Evolutionary conservation across 2,797 vertebrate species (phyloP).

Genomic region (Coranthus polyacanthus): DNA sequence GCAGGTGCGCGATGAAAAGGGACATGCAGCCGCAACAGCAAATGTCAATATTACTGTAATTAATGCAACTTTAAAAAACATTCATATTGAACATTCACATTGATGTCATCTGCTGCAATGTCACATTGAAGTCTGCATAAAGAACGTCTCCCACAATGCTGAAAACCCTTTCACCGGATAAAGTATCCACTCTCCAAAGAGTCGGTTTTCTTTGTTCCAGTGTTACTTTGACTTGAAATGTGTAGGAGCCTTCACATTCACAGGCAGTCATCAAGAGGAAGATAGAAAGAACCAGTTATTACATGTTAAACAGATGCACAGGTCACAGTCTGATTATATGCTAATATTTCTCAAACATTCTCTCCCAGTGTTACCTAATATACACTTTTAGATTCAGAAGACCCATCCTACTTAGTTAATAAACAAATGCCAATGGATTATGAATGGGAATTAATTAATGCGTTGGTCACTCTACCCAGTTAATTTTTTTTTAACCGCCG

Average conservation of each 20-base stretch:
- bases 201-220: too few relatives aligned
- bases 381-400: background rate
- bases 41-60: conserved; percentile 2
- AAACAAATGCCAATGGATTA: conserved; percentile 5
- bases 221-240: too few relatives aligned
- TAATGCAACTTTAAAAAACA: conserved; percentile 5
- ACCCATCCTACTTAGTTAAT: background rate
- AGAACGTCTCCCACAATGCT: background rate
- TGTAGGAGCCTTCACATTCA: background rate
- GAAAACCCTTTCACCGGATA: too few relatives aligned
- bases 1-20: background rate
- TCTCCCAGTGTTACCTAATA: background rate
- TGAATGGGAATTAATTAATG: background rate
- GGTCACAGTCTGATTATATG: background rate
- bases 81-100: background rate
- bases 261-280: too few relatives aligned
- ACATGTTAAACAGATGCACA: background rate
- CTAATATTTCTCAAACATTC: background rate
- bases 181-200: too few relatives aligned
- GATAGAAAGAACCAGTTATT: background rate
- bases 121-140: background rate
- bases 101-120: background rate
- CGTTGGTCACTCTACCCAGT: background rate
- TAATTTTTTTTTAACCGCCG: background rate
- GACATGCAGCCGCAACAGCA: background rate